Conservation (phyloP, 2,888 invertebrate genomes). For the Eustalomyia histrio region DNA sequence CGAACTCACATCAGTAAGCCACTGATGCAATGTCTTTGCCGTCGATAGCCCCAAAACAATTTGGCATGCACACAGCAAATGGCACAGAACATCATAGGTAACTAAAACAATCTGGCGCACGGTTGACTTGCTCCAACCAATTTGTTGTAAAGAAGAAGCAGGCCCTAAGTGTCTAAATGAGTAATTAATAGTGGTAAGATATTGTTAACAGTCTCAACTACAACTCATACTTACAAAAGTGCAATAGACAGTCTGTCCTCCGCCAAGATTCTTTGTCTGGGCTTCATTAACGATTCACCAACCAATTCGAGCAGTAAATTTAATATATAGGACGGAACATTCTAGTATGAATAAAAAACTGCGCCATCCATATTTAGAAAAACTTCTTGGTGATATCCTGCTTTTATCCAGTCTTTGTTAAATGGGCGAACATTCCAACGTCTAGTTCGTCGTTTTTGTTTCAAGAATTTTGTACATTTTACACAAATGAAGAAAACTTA, state of each 20-base stretch:
- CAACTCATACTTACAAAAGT: conserved; percentile 2
- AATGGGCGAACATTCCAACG: conserved; percentile 20
- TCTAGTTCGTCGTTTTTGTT: not conserved
- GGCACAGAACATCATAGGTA: conserved; percentile 49
- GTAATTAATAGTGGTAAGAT: not conserved
- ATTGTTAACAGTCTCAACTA: no score
- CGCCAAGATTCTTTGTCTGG: not conserved
- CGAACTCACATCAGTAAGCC: not conserved
- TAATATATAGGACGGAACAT: no score
- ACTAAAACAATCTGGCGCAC: conserved; percentile 45
- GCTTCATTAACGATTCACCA: conserved; percentile 2
- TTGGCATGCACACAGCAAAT: conserved; percentile 22
- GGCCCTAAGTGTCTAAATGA: conserved; percentile 25
- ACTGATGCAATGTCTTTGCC: conserved; percentile 33
- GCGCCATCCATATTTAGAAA: conserved; percentile 1
- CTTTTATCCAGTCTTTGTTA: conserved; percentile 1
- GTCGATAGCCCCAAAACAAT: conserved; percentile 45
- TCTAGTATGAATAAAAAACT: no score
- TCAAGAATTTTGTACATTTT: conserved; percentile 3
- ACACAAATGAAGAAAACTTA: conserved; percentile 3
- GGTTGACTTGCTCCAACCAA: conserved; percentile 42
- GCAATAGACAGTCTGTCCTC: not conserved
- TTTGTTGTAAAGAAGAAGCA: conserved; percentile 10
- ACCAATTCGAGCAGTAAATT: not conserved
- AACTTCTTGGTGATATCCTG: not conserved